These are phyloP conservation scores for Oreochromis mossambicus DNA, from an alignment of 2,797 vertebrate species.

Conservation along the genomic window DNA sequence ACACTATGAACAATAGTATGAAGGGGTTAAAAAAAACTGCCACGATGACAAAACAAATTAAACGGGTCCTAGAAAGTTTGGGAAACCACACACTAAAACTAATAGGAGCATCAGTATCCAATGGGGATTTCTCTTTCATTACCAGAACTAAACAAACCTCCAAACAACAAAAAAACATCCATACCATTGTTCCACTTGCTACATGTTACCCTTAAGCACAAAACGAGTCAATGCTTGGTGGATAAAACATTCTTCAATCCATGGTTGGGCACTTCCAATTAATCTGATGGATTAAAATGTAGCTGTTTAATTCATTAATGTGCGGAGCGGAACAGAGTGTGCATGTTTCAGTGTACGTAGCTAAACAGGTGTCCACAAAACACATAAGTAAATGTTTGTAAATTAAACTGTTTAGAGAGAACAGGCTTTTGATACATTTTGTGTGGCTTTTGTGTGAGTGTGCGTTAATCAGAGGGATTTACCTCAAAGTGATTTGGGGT, in stretches of 20 bases:
- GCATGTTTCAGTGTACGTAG: slow-evolving; percentile 9
- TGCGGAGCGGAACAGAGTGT: slow-evolving; percentile 8
- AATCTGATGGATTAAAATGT: slow-evolving; percentile 76
- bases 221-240: slow-evolving; percentile 25
- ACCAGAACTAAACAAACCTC: neutral
- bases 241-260: slow-evolving; percentile 68
- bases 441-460: neutral
- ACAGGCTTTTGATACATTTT: neutral
- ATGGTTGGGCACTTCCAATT: slow-evolving; percentile 67
- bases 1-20: neutral
- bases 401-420: slow-evolving; percentile 8
- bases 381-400: slow-evolving; percentile 16
- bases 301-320: slow-evolving; percentile 64
- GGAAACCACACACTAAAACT: neutral
- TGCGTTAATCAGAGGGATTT: slow-evolving; percentile 14
- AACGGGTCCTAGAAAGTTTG: neutral
- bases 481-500: slow-evolving; percentile 1
- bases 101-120: neutral
- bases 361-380: slow-evolving; percentile 13
- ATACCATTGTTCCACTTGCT: neutral
- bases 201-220: slow-evolving; percentile 26
- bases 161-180: neutral
- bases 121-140: neutral
- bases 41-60: neutral
- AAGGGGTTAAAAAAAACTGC: neutral